Conservation (phyloP, 2,888 invertebrate genomes). For the Acleris laterana region DNA sequence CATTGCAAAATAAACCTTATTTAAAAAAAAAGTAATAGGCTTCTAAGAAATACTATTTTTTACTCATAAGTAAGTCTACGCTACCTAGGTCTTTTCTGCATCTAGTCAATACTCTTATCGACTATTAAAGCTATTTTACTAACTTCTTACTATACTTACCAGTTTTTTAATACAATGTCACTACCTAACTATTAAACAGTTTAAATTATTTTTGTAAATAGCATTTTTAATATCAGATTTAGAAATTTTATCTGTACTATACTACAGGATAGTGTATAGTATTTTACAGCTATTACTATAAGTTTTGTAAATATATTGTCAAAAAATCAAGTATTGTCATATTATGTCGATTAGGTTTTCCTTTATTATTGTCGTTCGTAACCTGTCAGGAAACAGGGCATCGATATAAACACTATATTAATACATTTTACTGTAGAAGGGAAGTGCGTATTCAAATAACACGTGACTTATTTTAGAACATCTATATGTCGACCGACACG, state of each 20-base stretch:
- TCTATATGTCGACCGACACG: constrained; percentile 11
- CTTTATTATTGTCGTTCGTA: constrained; percentile 30
- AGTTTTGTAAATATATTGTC: constrained; percentile 55
- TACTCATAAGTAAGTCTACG: constrained; percentile 17
- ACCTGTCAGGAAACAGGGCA: constrained; percentile 8
- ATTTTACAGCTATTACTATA: constrained; percentile 32
- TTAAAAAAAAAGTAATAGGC: constrained; percentile 20
- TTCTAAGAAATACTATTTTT: constrained; percentile 15
- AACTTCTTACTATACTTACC: constrained; percentile 52
- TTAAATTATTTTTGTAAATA: constrained; percentile 39
- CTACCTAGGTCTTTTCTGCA: constrained; percentile 29
- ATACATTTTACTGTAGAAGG: constrained; percentile 15
- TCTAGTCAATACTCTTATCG: constrained; percentile 52
- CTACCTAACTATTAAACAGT: constrained; percentile 36
- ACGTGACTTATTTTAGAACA: constrained; percentile 28
- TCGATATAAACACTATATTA: constrained; percentile 10
- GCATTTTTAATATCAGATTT: constrained; percentile 34
- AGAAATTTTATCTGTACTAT: constrained; percentile 29
- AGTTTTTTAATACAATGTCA: constrained; percentile 37
- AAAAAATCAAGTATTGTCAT: constrained; percentile 52
- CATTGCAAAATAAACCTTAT: constrained; percentile 20
- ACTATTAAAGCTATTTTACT: constrained; percentile 81
- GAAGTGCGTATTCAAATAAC: constrained; percentile 31
- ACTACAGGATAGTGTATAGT: constrained; percentile 33
- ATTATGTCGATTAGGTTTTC: constrained; percentile 13